Conservation (phyloP, 1,140 invertebrate genomes). For the Tetragonula clypearis region DNA sequence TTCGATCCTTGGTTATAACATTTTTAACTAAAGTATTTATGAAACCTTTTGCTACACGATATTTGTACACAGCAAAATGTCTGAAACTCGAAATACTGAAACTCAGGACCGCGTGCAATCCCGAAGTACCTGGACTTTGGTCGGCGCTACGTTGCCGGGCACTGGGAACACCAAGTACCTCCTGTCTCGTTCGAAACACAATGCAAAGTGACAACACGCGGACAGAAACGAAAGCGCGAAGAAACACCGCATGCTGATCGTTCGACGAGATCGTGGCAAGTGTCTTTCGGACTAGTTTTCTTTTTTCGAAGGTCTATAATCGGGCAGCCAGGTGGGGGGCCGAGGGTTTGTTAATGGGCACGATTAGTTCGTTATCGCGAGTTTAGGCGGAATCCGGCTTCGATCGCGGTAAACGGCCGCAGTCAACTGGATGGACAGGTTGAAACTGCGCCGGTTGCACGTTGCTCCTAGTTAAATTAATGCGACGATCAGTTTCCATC, state of each 20-base stretch:
- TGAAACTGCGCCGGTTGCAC: constrained; percentile 10
- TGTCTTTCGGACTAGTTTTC: not conserved
- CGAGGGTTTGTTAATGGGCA: constrained; percentile 42
- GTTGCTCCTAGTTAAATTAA: constrained; percentile 2
- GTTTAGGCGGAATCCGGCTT: constrained; percentile 44
- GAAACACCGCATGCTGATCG: not conserved
- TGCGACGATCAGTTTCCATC: constrained; percentile 23
- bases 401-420: constrained; percentile 22
- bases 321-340: no score
- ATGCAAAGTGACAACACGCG: not conserved
- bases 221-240: not conserved
- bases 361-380: constrained; percentile 47
- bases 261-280: no score
- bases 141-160: constrained; percentile 41
- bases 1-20: not conserved
- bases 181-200: constrained; percentile 54
- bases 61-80: no score
- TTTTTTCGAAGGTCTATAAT: no score
- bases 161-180: constrained; percentile 76
- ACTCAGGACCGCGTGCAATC: no score
- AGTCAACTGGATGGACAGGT: constrained; percentile 2
- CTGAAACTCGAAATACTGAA: no score
- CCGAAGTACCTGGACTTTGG: constrained; percentile 76
- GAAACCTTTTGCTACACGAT: no score
- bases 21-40: no score